Evolutionary conservation across 2,888 invertebrate species (phyloP).

Genomic region (Falcaria lacertinaria): DNA sequence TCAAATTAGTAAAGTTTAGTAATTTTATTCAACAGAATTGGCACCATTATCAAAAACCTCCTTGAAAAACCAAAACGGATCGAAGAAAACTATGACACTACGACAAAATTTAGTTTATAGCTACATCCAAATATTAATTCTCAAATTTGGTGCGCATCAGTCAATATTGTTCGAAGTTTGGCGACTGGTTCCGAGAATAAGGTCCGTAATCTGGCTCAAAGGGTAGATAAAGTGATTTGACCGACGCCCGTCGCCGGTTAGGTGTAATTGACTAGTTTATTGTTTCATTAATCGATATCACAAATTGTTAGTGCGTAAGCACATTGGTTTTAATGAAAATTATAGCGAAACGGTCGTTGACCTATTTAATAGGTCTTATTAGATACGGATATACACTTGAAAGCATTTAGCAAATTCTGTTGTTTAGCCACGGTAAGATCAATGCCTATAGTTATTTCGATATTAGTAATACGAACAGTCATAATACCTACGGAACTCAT

Average conservation of each 20-base stretch:
- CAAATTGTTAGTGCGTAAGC: constrained; percentile 2
- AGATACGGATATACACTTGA: not conserved
- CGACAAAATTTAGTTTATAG: too few species aligned
- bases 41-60: too few species aligned
- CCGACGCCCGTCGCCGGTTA: constrained; percentile 15
- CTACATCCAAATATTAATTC: too few species aligned
- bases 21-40: too few species aligned
- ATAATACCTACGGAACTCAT: too few species aligned
- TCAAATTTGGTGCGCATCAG: too few species aligned
- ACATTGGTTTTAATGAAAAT: constrained; percentile 1
- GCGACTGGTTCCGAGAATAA: constrained; percentile 19
- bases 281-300: constrained; percentile 19
- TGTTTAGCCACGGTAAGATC: not conserved
- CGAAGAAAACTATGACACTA: too few species aligned
- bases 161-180: not conserved
- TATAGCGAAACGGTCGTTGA: constrained; percentile 4
- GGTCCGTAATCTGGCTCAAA: constrained; percentile 22
- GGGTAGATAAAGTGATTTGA: constrained; percentile 31
- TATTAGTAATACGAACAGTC: too few species aligned
- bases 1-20: too few species aligned
- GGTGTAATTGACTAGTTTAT: constrained; percentile 25
- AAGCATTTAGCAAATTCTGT: not conserved
- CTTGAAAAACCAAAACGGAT: too few species aligned
- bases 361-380: not conserved
- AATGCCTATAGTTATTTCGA: too few species aligned